These are phyloP conservation scores for Drosophila hamatofila DNA, from an alignment of 2,888 invertebrate species.

Conservation along the genomic window DNA sequence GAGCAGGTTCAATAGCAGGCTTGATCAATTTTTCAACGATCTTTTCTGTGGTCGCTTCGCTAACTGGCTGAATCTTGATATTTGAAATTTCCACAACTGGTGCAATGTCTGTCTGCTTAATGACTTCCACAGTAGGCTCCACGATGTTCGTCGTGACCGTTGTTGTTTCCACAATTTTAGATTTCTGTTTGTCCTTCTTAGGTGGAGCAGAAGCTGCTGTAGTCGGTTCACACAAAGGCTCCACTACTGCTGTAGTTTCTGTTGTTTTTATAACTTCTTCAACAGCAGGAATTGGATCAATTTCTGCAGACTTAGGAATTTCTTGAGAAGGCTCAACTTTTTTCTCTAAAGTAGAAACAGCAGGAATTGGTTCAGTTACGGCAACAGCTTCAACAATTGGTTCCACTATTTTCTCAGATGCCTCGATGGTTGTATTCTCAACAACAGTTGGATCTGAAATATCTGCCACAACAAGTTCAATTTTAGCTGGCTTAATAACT, in stretches of 20 bases:
- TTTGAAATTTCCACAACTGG: slow-evolving; percentile 10
- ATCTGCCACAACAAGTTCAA: background rate
- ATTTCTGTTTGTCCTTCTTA: background rate
- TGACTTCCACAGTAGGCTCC: slow-evolving; percentile 25
- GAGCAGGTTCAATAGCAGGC: slow-evolving; percentile 5
- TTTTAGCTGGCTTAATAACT: background rate
- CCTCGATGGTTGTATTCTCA: no score
- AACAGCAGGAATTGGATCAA: background rate
- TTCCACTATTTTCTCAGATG: no score
- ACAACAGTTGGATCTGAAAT: background rate
- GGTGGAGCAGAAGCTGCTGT: background rate
- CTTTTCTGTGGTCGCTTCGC: background rate
- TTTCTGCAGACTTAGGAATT: background rate
- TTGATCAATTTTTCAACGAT: background rate
- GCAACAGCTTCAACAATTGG: slow-evolving; percentile 1
- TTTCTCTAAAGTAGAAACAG: background rate
- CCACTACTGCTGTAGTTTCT: background rate
- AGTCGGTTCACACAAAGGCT: background rate
- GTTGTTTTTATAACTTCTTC: slow-evolving; percentile 6
- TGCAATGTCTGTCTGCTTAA: slow-evolving; percentile 2
- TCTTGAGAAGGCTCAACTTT: slow-evolving; percentile 3
- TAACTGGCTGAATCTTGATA: slow-evolving; percentile 5
- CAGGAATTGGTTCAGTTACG: background rate
- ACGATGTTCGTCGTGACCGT: slow-evolving; percentile 3
- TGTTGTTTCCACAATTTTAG: slow-evolving; percentile 22